These are phyloP conservation scores for Busseola fusca DNA, from an alignment of 2,888 invertebrate species.

Conservation along the genomic window DNA sequence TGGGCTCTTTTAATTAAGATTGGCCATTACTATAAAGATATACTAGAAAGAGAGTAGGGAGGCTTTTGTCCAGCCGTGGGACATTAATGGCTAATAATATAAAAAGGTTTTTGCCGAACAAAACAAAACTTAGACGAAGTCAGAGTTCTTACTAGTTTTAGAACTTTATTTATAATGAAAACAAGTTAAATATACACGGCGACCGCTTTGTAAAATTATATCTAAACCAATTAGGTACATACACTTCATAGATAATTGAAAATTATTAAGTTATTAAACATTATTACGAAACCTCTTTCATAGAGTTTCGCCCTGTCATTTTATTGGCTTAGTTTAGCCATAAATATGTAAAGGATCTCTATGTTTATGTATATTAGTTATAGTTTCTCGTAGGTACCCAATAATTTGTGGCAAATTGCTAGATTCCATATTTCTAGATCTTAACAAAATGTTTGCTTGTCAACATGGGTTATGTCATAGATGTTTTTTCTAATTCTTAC, in stretches of 20 bases:
- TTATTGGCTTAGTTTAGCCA: conserved; percentile 20
- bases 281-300: conserved; percentile 37
- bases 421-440: not conserved
- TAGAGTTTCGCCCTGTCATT: conserved; percentile 28
- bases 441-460: not conserved
- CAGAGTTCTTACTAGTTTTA: conserved; percentile 9
- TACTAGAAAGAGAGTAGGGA: not conserved
- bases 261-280: conserved; percentile 60
- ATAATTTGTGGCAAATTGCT: conserved; percentile 6
- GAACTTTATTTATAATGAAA: conserved; percentile 13
- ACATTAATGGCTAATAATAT: not conserved
- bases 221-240: conserved; percentile 41
- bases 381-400: not conserved
- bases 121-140: not conserved
- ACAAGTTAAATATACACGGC: conserved; percentile 24
- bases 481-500: not conserved
- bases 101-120: not conserved
- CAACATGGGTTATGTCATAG: not conserved
- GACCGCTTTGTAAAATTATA: conserved; percentile 36
- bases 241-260: conserved; percentile 53
- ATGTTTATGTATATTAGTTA: conserved; percentile 3
- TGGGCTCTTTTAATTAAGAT: not conserved
- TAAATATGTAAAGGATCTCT: conserved; percentile 39
- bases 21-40: too few species aligned
- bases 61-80: not conserved